Conservation (phyloP, 92 coral and sea anemone species). For the Ricordea florida region DNA sequence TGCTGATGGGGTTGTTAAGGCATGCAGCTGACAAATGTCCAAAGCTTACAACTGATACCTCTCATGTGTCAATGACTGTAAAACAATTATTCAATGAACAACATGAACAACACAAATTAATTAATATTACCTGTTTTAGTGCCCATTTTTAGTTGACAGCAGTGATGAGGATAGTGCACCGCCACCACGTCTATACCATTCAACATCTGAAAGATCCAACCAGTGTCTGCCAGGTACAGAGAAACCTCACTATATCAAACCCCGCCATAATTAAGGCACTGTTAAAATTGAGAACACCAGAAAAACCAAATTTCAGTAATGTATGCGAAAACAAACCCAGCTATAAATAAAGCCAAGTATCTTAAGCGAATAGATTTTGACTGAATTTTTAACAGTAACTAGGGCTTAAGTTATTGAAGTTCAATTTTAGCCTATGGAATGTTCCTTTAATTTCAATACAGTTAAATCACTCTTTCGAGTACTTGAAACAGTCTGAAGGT, state of each 20-base stretch:
- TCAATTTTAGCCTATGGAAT: neutral
- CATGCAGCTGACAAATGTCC: neutral
- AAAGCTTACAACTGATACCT: neutral
- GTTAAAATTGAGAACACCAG: no score
- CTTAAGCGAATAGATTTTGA: neutral
- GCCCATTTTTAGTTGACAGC: constrained; percentile 11
- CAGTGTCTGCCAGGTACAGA: constrained; percentile 9
- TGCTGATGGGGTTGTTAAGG: constrained; percentile 6
- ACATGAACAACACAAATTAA: neutral
- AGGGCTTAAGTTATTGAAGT: neutral
- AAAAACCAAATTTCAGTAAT: no score
- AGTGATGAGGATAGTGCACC: constrained; percentile 9
- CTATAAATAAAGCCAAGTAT: neutral
- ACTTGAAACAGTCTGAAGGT: neutral
- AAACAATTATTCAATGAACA: neutral
- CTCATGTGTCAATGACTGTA: neutral
- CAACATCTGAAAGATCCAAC: constrained; percentile 5
- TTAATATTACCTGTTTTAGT: neutral
- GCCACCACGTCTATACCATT: constrained; percentile 10
- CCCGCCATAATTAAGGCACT: neutral
- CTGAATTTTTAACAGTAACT: neutral
- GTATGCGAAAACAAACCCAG: neutral
- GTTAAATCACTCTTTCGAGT: neutral
- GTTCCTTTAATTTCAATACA: neutral
- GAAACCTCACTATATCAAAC: no score